These are phyloP conservation scores for Acrocephalus scirpaceus DNA, from an alignment of 2,797 vertebrate species.

Conservation along the genomic window DNA sequence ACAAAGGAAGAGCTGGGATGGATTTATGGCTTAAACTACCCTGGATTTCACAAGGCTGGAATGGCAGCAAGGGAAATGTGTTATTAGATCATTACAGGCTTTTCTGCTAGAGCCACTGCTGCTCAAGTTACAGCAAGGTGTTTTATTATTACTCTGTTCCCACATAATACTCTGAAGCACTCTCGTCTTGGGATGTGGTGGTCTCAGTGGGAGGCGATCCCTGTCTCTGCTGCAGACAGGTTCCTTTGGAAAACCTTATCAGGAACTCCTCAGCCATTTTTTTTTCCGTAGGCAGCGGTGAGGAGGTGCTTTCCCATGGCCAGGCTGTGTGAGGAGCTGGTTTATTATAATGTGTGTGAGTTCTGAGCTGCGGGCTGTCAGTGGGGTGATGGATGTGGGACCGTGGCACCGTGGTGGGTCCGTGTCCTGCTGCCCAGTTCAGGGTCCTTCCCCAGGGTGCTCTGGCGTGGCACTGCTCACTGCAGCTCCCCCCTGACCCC, in stretches of 20 bases:
- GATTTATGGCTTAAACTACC: conserved; percentile 14
- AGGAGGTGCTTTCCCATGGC: not conserved
- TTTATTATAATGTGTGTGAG: not conserved
- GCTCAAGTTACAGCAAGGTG: conserved; percentile 12
- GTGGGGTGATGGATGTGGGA: rapidly evolving
- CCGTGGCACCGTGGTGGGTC: rapidly evolving
- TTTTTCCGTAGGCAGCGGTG: not conserved
- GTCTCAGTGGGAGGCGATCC: not conserved
- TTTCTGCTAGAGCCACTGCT: conserved; percentile 3
- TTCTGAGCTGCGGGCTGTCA: not conserved
- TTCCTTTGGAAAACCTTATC: not conserved
- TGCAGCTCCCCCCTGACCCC: rapidly evolving
- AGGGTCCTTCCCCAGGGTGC: not conserved
- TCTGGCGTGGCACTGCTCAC: not conserved
- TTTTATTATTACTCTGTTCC: conserved; percentile 10
- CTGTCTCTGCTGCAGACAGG: not conserved
- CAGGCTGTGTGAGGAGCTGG: not conserved
- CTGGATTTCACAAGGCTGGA: conserved; percentile 14
- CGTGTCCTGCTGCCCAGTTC: not conserved
- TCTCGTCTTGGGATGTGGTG: rapidly evolving
- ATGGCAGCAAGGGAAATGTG: conserved; percentile 12
- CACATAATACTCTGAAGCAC: not conserved
- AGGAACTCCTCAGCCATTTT: not conserved
- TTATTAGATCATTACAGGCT: conserved; percentile 41
- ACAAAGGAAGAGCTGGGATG: conserved; percentile 36